phyloP scores from a whole-genome alignment of 2,888 invertebrate species.

The Ectemnius cavifrons region DNA sequence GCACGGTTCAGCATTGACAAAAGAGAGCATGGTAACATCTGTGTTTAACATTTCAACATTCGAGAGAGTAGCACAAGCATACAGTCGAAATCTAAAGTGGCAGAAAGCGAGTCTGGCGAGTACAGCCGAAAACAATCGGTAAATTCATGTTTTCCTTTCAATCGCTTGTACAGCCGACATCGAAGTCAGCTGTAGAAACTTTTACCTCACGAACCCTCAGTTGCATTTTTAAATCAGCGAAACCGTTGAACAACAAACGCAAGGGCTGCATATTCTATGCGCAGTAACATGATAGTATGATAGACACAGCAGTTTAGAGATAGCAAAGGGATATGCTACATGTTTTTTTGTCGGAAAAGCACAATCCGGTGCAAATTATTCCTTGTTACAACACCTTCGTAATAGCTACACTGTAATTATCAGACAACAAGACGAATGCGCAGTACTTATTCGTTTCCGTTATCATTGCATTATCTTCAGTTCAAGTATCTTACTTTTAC shows the following conservation, averaged over 20 bases:
- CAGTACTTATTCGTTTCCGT: neutral
- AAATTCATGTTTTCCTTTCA: neutral
- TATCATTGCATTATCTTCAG: neutral
- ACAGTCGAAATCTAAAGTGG: neutral
- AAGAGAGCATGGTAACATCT: neutral
- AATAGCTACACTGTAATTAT: neutral
- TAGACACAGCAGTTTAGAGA: constrained; percentile 9
- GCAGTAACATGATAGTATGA: neutral
- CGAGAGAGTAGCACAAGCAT: neutral
- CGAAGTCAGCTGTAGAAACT: neutral
- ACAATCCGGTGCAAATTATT: constrained; percentile 21
- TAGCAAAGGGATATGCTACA: constrained; percentile 27
- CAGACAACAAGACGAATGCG: neutral
- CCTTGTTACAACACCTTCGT: neutral
- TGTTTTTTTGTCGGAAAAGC: constrained; percentile 19
- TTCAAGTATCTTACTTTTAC: no score
- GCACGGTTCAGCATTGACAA: no score
- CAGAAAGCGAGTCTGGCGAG: neutral
- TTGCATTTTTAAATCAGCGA: neutral
- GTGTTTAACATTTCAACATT: constrained; percentile 4
- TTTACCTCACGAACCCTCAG: neutral
- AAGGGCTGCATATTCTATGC: neutral
- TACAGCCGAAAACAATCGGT: neutral
- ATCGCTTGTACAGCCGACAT: neutral
- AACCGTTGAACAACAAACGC: neutral